Percentiles rank a stretch among this genome's conserved stretches.
Conservation (phyloP, 2,797 vertebrate species). For the Hephaestus fuliginosus region DNA sequence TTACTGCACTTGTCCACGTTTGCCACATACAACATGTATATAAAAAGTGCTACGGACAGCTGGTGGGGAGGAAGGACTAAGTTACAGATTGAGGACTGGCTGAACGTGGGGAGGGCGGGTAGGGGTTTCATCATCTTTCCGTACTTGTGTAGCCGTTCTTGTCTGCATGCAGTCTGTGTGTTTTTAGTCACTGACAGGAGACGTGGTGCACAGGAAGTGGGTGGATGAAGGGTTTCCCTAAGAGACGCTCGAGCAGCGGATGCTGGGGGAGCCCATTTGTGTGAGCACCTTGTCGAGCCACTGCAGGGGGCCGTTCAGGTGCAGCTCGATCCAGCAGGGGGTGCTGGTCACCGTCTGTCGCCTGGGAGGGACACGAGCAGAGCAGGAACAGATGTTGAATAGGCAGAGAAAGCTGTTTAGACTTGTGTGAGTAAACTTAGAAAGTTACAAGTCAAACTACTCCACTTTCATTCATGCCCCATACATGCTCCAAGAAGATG, state of each 20-base stretch:
- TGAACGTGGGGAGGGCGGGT: constrained; percentile 14
- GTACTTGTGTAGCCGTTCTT: constrained; percentile 35
- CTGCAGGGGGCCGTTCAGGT: constrained; percentile 97
- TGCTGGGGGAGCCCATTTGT: constrained; percentile 97
- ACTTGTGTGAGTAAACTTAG: constrained; percentile 18
- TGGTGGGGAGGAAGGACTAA: constrained; percentile 60
- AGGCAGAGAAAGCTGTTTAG: constrained; percentile 10
- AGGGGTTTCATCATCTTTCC: constrained; percentile 31
- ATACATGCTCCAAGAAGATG: neutral
- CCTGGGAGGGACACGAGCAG: constrained; percentile 77
- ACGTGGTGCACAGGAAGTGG: constrained; percentile 32
- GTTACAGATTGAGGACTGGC: constrained; percentile 53
- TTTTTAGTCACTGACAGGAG: constrained; percentile 60
- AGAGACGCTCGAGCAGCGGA: constrained; percentile 97
- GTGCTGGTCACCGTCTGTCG: constrained; percentile 99
- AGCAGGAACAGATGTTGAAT: constrained; percentile 45
- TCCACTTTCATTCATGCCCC: constrained; percentile 2
- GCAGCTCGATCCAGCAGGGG: constrained; percentile 99
- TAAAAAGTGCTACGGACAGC: constrained; percentile 83
- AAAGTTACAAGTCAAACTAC: constrained; percentile 27
- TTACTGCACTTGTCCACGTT: constrained; percentile 80
- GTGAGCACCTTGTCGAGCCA: constrained; percentile 99
- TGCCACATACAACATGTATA: constrained; percentile 71
- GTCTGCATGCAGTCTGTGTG: constrained; percentile 56
- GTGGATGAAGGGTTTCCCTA: constrained; percentile 64